Percentiles rank a stretch among this genome's conserved stretches.
Evolutionary conservation across 1,140 invertebrate genomes (phyloP).

Genomic region (Heliconius hermathena): DNA sequence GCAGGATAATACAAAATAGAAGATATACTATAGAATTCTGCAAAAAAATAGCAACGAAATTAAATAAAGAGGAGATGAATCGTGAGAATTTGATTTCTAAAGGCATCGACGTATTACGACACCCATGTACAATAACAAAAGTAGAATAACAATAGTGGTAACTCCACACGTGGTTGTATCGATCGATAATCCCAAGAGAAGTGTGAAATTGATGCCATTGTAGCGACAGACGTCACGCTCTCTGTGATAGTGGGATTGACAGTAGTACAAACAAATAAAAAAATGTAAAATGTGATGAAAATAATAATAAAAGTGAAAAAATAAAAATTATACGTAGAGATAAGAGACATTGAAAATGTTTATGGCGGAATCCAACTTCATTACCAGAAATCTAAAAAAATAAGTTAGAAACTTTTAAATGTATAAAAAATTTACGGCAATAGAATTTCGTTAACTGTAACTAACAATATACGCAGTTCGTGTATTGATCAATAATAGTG

Average conservation of each 20-base stretch:
- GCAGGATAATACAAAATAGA: neutral
- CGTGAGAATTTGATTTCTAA: slow-evolving; percentile 4
- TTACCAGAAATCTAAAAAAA: too few relatives aligned
- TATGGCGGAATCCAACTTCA: too few relatives aligned
- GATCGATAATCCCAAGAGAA: neutral
- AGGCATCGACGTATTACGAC: slow-evolving; percentile 1
- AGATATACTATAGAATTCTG: neutral
- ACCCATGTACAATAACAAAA: slow-evolving; percentile 1
- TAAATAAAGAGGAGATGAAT: neutral
- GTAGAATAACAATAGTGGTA: neutral
- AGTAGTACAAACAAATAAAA: too few relatives aligned
- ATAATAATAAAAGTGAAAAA: too few relatives aligned
- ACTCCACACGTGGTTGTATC: neutral
- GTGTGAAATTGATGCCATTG: slow-evolving; percentile 1
- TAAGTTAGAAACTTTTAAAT: too few relatives aligned
- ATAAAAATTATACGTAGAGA: neutral
- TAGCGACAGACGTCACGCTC: neutral
- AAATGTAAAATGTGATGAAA: too few relatives aligned
- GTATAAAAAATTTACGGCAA: too few relatives aligned
- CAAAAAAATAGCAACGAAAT: neutral
- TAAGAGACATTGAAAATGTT: too few relatives aligned
- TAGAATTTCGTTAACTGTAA: neutral
- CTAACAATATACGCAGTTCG: neutral
- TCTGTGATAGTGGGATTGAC: neutral
- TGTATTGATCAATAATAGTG: slow-evolving; percentile 16